Percentiles rank a stretch among this genome's conserved stretches.
Conservation (phyloP, 2,113 vertebrate genomes). For the Pteropus alecto region DNA sequence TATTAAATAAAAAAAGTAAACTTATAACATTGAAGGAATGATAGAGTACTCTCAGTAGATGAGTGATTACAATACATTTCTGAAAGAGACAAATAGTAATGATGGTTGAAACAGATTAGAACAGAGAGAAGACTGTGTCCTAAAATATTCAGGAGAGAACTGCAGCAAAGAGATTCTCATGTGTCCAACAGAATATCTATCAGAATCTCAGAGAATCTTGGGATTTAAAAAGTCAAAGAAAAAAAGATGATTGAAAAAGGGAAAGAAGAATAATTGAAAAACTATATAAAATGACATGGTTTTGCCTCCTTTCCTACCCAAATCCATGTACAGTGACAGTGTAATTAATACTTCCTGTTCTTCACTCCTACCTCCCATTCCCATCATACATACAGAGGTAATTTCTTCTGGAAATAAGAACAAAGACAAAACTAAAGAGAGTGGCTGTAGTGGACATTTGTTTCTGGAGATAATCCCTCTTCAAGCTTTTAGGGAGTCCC, state of each 20-base stretch:
- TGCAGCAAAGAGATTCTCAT: background rate
- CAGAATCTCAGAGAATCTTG: background rate
- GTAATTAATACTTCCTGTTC: background rate
- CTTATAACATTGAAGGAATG: background rate
- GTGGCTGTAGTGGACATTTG: background rate
- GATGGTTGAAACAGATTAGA: background rate
- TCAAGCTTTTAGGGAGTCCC: background rate
- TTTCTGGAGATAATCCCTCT: background rate
- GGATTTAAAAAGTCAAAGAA: background rate
- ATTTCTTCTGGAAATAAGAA: slow-evolving; percentile 17
- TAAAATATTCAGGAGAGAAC: background rate
- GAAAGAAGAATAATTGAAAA: background rate
- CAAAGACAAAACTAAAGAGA: background rate
- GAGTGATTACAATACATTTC: background rate
- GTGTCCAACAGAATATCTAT: background rate
- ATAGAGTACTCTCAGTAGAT: background rate
- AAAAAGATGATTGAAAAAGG: background rate
- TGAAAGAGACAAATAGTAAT: background rate
- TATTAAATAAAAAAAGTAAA: background rate
- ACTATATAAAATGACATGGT: background rate
- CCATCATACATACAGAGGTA: background rate
- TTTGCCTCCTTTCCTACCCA: background rate
- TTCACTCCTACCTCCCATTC: background rate
- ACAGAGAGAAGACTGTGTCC: background rate
- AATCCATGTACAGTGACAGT: background rate